These are phyloP conservation scores for Diabrotica virgifera DNA, from an alignment of 1,140 invertebrate species.

Conservation along the genomic window DNA sequence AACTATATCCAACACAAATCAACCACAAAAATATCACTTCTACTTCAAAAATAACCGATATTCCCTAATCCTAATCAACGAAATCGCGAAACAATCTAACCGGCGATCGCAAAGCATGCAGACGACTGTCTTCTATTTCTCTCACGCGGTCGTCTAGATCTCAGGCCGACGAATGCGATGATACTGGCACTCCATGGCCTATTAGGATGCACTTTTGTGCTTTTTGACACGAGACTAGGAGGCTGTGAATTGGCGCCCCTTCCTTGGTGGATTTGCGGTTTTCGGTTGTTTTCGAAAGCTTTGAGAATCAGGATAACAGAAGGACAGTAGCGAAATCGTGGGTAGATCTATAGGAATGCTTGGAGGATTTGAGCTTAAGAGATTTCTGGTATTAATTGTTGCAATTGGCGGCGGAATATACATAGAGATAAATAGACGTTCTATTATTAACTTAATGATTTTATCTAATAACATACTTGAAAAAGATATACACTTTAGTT, in stretches of 20 bases:
- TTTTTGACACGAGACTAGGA: slow-evolving; percentile 13
- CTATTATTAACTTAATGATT: too few species aligned
- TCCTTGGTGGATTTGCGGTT: slow-evolving; percentile 16
- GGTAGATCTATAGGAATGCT: too few species aligned
- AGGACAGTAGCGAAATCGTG: neutral
- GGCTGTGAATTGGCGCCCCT: slow-evolving; percentile 18
- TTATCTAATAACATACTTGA: too few species aligned
- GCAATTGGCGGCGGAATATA: too few species aligned
- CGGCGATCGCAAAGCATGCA: slow-evolving; percentile 10
- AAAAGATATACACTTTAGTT: too few species aligned
- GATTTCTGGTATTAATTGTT: too few species aligned
- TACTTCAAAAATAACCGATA: too few species aligned
- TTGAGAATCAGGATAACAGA: slow-evolving; percentile 14
- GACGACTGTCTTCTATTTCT: slow-evolving; percentile 17
- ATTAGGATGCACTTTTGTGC: slow-evolving; percentile 23
- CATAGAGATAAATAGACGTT: too few species aligned
- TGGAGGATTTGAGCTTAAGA: too few species aligned
- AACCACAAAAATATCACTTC: too few species aligned
- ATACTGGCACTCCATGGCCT: slow-evolving; percentile 24
- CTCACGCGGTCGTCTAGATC: slow-evolving; percentile 22
- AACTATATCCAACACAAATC: too few species aligned
- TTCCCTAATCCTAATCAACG: neutral
- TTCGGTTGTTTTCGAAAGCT: slow-evolving; percentile 18
- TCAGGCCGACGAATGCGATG: slow-evolving; percentile 26
- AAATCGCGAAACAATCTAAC: slow-evolving; percentile 5